Evolutionary conservation across 2,888 invertebrate species (phyloP).

Genomic region (Hymenopus coronatus): DNA sequence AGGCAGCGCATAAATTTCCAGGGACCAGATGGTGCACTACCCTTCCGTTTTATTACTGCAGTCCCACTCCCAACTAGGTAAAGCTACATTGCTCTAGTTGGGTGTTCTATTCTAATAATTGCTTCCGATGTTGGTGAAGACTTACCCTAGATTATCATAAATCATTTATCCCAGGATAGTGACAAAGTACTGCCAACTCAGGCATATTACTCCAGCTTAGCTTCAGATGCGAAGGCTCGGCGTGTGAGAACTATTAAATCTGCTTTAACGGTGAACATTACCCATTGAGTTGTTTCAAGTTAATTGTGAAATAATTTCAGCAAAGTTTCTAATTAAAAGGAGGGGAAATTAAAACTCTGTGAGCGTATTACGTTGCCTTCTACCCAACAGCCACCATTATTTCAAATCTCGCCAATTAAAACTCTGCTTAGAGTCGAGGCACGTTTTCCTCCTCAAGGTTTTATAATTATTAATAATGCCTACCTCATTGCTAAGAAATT

Average conservation of each 20-base stretch:
- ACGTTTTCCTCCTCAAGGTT: slow-evolving; percentile 3
- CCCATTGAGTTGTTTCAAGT: slow-evolving; percentile 12
- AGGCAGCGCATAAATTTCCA: background rate
- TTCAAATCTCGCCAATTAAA: slow-evolving; percentile 14
- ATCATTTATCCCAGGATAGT: background rate
- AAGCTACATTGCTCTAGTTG: background rate
- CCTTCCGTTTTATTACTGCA: background rate
- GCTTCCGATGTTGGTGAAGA: background rate
- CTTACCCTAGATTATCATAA: background rate
- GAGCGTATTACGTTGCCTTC: background rate
- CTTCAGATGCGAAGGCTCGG: background rate
- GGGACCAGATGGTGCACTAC: background rate
- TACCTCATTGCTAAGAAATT: background rate
- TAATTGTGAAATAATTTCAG: slow-evolving; percentile 18
- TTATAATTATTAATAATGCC: slow-evolving; percentile 13
- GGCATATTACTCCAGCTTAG: background rate
- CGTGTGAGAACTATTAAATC: background rate
- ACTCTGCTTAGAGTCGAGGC: background rate
- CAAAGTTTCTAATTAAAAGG: slow-evolving; percentile 20
- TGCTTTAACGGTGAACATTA: background rate
- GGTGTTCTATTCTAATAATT: background rate
- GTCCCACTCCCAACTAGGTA: background rate
- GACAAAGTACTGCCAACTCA: background rate
- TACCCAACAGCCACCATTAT: background rate
- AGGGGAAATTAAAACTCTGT: background rate